These are phyloP conservation scores for Zaprionus inermis DNA, from an alignment of 1,140 invertebrate species.

Conservation along the genomic window DNA sequence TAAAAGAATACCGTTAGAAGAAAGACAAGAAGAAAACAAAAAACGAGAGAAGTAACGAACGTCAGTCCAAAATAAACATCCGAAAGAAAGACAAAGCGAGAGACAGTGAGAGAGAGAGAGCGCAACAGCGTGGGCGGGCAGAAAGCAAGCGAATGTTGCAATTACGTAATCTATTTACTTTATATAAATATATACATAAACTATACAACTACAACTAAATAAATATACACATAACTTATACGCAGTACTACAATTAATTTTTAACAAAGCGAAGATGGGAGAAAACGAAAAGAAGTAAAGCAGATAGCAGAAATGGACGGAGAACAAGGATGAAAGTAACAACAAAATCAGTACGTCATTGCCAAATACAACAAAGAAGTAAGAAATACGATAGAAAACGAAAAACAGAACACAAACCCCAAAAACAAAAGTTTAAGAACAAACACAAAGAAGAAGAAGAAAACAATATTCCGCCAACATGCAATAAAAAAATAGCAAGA, in stretches of 20 bases:
- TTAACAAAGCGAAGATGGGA: slow-evolving; percentile 39
- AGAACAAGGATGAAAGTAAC: slow-evolving; percentile 34
- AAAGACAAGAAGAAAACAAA: neutral
- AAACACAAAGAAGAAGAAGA: slow-evolving; percentile 34
- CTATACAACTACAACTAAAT: slow-evolving; percentile 50
- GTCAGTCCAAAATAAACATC: slow-evolving; percentile 18
- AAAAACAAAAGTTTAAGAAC: slow-evolving; percentile 17
- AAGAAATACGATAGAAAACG: slow-evolving; percentile 25
- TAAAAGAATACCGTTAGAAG: slow-evolving; percentile 42
- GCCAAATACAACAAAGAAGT: slow-evolving; percentile 53
- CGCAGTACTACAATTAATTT: slow-evolving; percentile 69
- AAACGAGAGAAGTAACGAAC: slow-evolving; percentile 7
- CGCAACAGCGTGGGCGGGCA: slow-evolving; percentile 8
- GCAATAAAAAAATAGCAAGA: slow-evolving; percentile 35
- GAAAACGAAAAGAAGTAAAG: neutral
- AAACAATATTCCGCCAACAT: slow-evolving; percentile 46
- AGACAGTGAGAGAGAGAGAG: neutral
- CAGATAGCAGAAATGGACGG: neutral
- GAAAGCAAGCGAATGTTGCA: slow-evolving; percentile 62
- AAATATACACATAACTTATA: slow-evolving; percentile 71
- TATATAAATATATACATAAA: slow-evolving; percentile 69
- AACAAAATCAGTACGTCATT: slow-evolving; percentile 79
- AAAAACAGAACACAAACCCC: slow-evolving; percentile 24
- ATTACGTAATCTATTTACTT: slow-evolving; percentile 82
- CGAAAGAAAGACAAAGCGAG: neutral